Base-by-base conservation (phyloP, 2,797 vertebrate genomes). In the Coregonus suidteri region DNA sequence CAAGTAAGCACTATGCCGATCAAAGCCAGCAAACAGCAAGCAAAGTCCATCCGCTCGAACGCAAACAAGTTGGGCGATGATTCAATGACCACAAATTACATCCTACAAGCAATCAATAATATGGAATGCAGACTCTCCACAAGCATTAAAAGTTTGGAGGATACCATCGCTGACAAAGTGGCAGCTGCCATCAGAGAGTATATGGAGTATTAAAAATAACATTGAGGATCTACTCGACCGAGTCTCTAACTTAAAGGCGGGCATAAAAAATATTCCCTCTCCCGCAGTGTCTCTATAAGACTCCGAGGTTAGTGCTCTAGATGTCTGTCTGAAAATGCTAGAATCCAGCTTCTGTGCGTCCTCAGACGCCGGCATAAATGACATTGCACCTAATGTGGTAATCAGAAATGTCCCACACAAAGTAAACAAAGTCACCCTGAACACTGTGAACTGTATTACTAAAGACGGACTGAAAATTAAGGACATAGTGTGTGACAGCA, bases 391-490 rank as follows among this genome's bases (percentile, higher is more conserved):
- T 35, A 70, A 70, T 41, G 67, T 70, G 67, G 34, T 15, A 37
- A 70, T 70, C 18, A 35, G 35, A 47, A 70, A 70, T 70, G 35
- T 70, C 68, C 35, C 35, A 41, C 68, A 71, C 47, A 53, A 2
- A 71, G 70, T 13, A 5, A 71, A 41, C 25, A 4, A 71, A 53
- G 70, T 71, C n/a, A 52, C 18, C 6, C 47, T 71, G 15, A 71
- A 71, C 70, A 51, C 41, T 71, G 67, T 37, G 70, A 71, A 25
- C 20, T 47, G 41, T 52, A 14, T 53, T 1, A 52, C 51, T 71
- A 71, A 71, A 71, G 69, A 71, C 0, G 31, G 69, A 11, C 14
- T 71, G 15, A 71, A 71, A 71, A 71, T 71, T 0, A 71, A 16
- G 31, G 37, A 20, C 34, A 51, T 15, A 13, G 16, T 47, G 18